Conservation (phyloP, 2,797 vertebrate species). For the Lagothrix lagotricha region DNA sequence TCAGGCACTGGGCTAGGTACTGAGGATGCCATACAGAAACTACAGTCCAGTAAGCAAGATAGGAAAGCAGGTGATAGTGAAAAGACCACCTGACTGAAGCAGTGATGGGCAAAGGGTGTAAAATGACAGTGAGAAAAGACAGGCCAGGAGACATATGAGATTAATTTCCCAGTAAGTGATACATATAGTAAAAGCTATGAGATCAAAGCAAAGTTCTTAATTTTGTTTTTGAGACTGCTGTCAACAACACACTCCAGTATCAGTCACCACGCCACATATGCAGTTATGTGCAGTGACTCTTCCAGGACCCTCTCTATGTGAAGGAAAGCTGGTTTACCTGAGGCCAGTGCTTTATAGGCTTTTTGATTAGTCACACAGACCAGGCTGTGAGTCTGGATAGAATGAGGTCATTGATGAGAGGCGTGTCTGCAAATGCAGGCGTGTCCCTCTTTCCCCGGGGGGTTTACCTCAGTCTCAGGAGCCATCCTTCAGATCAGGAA, state of each 20-base stretch:
- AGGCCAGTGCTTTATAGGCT: not conserved
- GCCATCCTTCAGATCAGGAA: not conserved
- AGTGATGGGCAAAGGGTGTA: not conserved
- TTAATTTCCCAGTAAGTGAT: not conserved
- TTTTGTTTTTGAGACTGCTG: not conserved
- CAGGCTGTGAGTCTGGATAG: not conserved
- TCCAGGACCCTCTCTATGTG: not conserved
- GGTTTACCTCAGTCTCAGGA: not conserved
- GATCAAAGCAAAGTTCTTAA: not conserved
- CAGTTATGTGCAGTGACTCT: not conserved
- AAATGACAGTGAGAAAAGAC: not conserved
- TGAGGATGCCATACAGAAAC: not conserved
- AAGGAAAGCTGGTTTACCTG: not conserved
- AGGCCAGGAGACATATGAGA: accelerated
- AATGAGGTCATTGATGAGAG: not conserved
- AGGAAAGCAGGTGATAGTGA: not conserved
- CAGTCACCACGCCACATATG: not conserved
- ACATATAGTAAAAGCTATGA: not conserved
- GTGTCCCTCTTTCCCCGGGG: not conserved
- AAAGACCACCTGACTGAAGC: not conserved
- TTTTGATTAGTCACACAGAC: not conserved
- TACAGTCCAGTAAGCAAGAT: not conserved
- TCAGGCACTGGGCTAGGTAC: not conserved
- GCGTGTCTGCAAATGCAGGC: not conserved
- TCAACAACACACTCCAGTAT: not conserved